Percentiles rank a stretch among this genome's conserved stretches.
Conservation (phyloP, 2,113 vertebrate species). For the Promerops cafer region DNA sequence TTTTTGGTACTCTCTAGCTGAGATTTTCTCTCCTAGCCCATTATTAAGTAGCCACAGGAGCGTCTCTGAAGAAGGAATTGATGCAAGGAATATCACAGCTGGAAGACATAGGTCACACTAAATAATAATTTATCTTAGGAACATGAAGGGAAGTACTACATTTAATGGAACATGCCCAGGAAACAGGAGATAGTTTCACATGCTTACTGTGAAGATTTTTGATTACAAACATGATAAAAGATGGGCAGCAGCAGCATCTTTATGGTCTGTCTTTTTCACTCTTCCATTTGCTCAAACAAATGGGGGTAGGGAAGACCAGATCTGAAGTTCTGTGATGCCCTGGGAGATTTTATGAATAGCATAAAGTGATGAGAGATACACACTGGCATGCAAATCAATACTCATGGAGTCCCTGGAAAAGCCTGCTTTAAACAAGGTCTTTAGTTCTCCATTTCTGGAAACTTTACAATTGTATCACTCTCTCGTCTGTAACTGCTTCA, state of each 20-base stretch:
- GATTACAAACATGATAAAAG: not conserved
- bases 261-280: not conserved
- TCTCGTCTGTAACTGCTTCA: not conserved
- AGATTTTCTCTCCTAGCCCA: not conserved
- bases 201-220: not conserved
- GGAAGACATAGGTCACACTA: not conserved
- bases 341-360: not conserved
- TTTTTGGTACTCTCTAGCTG: not conserved
- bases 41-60: not conserved
- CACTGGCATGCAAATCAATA: fast-evolving
- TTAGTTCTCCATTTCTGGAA: not conserved
- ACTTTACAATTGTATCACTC: not conserved
- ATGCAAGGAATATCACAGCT: not conserved
- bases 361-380: not conserved
- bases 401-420: not conserved
- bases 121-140: not conserved
- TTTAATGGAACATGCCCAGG: not conserved
- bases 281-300: not conserved
- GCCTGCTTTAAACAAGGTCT: not conserved
- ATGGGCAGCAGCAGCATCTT: not conserved
- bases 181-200: not conserved
- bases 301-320: not conserved
- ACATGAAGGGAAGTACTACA: not conserved
- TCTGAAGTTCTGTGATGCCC: not conserved
- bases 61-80: not conserved